These are phyloP conservation scores for Xiphophorus couchianus DNA, from an alignment of 2,113 vertebrate genomes.

Conservation along the genomic window DNA sequence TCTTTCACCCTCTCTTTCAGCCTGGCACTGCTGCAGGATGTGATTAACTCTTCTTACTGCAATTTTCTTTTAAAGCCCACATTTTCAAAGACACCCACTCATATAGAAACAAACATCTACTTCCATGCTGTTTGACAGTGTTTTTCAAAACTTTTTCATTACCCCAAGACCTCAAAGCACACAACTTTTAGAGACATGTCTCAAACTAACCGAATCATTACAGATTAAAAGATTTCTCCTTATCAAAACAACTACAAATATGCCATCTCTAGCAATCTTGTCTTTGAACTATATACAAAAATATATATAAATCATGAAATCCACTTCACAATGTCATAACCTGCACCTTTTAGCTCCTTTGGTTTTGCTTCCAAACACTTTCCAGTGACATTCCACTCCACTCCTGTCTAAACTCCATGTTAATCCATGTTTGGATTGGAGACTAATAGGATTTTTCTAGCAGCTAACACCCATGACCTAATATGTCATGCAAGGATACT, in stretches of 20 bases:
- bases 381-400: constrained; percentile 38
- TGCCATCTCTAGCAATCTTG: constrained; percentile 7
- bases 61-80: constrained; percentile 39
- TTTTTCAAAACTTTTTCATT: constrained; percentile 58
- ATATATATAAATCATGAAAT: constrained; percentile 1
- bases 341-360: constrained; percentile 8
- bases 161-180: constrained; percentile 61
- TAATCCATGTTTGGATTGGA: constrained; percentile 72
- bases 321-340: constrained; percentile 14
- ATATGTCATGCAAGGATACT: constrained; percentile 54
- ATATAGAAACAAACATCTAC: constrained; percentile 36
- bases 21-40: constrained; percentile 45
- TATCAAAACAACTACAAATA: constrained; percentile 18
- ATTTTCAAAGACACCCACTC: constrained; percentile 36
- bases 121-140: constrained; percentile 15
- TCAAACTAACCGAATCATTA: constrained; percentile 50
- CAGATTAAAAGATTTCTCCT: constrained; percentile 35
- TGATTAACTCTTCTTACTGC: constrained; percentile 55
- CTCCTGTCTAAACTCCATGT: constrained; percentile 56
- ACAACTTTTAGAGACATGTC: constrained; percentile 41
- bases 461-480: constrained; percentile 65
- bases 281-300: constrained; percentile 13
- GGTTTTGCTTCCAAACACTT: constrained; percentile 32
- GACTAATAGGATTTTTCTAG: constrained; percentile 65
- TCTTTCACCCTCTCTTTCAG: constrained; percentile 14